Evolutionary conservation across 2,888 invertebrate species (phyloP).

Genomic region (Hemithea aestivaria): DNA sequence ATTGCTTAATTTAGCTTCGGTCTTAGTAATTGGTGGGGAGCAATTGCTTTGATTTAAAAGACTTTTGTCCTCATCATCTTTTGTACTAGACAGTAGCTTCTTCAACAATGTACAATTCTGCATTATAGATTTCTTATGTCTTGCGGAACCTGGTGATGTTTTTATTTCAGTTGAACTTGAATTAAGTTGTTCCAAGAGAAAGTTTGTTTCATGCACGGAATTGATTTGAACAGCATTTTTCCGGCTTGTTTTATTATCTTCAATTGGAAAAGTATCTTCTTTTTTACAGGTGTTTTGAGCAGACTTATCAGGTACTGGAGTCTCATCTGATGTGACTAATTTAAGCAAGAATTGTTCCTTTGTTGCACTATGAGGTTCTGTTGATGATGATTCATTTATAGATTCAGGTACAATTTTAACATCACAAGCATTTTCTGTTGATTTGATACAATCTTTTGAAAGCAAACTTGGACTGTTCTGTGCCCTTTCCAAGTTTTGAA

Average conservation of each 20-base stretch:
- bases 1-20: slow-evolving; percentile 29
- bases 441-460: slow-evolving; percentile 1
- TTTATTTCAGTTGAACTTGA: slow-evolving; percentile 1
- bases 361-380: slow-evolving; percentile 14
- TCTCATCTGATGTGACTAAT: neutral
- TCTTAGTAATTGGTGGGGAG: slow-evolving; percentile 32
- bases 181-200: slow-evolving; percentile 6
- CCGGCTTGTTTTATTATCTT: slow-evolving; percentile 14
- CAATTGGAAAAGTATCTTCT: slow-evolving; percentile 5
- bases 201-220: slow-evolving; percentile 19
- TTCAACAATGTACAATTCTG: slow-evolving; percentile 69
- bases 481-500: slow-evolving; percentile 14
- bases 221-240: slow-evolving; percentile 14
- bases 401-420: slow-evolving; percentile 19
- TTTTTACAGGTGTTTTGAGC: slow-evolving; percentile 3
- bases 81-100: slow-evolving; percentile 62
- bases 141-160: slow-evolving; percentile 25
- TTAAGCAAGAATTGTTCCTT: slow-evolving; percentile 8
- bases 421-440: slow-evolving; percentile 9
- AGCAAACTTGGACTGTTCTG: slow-evolving; percentile 20
- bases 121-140: slow-evolving; percentile 35
- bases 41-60: slow-evolving; percentile 35
- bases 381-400: slow-evolving; percentile 5
- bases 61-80: slow-evolving; percentile 46
- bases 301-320: slow-evolving; percentile 1